These are phyloP conservation scores for Chesias legatella DNA, from an alignment of 2,888 invertebrate genomes.

Conservation along the genomic window DNA sequence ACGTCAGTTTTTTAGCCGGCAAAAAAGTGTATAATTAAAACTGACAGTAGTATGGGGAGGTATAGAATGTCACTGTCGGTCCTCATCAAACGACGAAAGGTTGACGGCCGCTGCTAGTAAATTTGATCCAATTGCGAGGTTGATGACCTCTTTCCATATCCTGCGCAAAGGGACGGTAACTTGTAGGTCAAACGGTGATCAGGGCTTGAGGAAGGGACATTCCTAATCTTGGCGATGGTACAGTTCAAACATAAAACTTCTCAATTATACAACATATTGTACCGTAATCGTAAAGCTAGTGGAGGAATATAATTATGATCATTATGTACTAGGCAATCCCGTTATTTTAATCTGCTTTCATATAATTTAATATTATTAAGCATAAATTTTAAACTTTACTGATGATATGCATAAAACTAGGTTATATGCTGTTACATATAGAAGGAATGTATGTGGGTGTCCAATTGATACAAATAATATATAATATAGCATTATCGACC, in stretches of 20 bases:
- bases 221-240: too few species aligned
- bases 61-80: slow-evolving; percentile 33
- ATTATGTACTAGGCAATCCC: too few species aligned
- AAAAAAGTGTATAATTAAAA: slow-evolving; percentile 37
- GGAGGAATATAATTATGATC: slow-evolving; percentile 2
- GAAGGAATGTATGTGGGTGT: slow-evolving; percentile 5
- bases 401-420: too few species aligned
- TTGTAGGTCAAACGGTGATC: slow-evolving; percentile 2
- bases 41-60: slow-evolving; percentile 30
- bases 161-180: slow-evolving; percentile 20
- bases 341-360: too few species aligned
- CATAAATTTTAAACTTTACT: too few species aligned
- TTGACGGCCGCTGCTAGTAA: slow-evolving; percentile 33
- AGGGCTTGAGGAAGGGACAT: neutral
- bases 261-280: neutral
- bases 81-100: slow-evolving; percentile 27
- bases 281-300: slow-evolving; percentile 7
- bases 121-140: slow-evolving; percentile 42
- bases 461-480: slow-evolving; percentile 4
- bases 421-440: too few species aligned
- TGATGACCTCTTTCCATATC: slow-evolving; percentile 40
- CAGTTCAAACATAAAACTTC: neutral
- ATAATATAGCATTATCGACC: too few species aligned
- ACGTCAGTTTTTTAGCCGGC: slow-evolving; percentile 36
- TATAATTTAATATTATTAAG: too few species aligned